These are phyloP conservation scores for Notamacropus eugenii DNA, from an alignment of 2,797 vertebrate species.

Conservation along the genomic window DNA sequence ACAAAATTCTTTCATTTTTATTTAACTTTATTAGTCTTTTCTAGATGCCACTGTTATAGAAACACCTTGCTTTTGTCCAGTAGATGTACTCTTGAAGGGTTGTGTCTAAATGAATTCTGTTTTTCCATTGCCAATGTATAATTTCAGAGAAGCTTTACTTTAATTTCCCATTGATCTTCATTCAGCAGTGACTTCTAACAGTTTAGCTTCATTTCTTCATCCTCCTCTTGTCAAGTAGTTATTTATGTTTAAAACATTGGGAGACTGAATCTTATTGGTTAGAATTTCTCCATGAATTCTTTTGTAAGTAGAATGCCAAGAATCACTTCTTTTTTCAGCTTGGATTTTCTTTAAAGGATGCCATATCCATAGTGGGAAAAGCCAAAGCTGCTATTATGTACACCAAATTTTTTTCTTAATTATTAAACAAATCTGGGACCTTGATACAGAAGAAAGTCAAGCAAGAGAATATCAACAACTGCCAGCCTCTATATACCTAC, in stretches of 20 bases:
- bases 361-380: not conserved
- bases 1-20: not conserved
- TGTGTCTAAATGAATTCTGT: not conserved
- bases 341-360: not conserved
- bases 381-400: not conserved
- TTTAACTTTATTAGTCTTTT: not conserved
- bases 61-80: not conserved
- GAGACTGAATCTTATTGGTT: not conserved
- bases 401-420: not conserved
- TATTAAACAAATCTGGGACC: not conserved
- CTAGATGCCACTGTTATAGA: not conserved
- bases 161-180: not conserved
- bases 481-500: not conserved
- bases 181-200: not conserved
- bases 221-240: not conserved
- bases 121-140: not conserved
- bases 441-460: not conserved
- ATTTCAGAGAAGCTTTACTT: not conserved
- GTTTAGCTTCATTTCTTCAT: not conserved
- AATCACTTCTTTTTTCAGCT: not conserved
- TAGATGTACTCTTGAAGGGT: not conserved
- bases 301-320: not conserved
- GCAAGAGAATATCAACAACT: not conserved
- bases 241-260: not conserved
- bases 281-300: not conserved